A percentile compares a stretch with the other conserved stretches of the same genome.
Conservation (phyloP, 2,113 vertebrate genomes). For the Callithrix jacchus region DNA sequence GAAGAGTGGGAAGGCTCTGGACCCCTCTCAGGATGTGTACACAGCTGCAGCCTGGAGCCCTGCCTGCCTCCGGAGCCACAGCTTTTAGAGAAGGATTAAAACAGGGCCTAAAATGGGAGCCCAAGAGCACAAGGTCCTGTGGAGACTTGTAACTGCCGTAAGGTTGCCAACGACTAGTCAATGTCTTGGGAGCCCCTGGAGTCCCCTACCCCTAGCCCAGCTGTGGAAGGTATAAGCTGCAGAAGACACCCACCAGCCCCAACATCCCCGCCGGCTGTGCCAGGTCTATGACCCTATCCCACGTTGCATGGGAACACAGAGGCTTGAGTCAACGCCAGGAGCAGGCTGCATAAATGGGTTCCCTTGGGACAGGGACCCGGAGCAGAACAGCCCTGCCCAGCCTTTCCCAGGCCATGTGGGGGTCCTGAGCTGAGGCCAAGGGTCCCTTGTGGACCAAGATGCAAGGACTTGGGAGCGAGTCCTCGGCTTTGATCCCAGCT, state of each 20-base stretch:
- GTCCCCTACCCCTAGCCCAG: not conserved
- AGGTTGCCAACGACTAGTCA: not conserved
- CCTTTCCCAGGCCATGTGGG: not conserved
- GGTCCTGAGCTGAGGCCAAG: not conserved
- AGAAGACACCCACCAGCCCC: not conserved
- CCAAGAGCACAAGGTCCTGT: not conserved
- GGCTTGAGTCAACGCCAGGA: not conserved
- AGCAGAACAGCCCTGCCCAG: not conserved
- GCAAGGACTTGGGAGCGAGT: no score
- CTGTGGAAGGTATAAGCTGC: not conserved
- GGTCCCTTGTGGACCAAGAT: not conserved
- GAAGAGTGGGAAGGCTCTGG: not conserved
- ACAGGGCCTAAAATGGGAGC: not conserved
- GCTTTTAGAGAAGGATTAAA: not conserved
- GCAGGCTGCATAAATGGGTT: not conserved
- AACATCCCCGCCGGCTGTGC: not conserved
- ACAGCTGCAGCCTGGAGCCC: not conserved
- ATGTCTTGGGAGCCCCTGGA: not conserved
- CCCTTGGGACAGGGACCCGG: not conserved
- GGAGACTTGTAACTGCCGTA: not conserved
- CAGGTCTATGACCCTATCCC: not conserved
- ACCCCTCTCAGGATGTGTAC: fast-evolving
- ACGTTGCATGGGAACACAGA: no score
- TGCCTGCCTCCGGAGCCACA: not conserved
- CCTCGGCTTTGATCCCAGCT: not conserved